phyloP scores from a whole-genome alignment of 2,888 invertebrate species.

The Apotomis turbidana region DNA sequence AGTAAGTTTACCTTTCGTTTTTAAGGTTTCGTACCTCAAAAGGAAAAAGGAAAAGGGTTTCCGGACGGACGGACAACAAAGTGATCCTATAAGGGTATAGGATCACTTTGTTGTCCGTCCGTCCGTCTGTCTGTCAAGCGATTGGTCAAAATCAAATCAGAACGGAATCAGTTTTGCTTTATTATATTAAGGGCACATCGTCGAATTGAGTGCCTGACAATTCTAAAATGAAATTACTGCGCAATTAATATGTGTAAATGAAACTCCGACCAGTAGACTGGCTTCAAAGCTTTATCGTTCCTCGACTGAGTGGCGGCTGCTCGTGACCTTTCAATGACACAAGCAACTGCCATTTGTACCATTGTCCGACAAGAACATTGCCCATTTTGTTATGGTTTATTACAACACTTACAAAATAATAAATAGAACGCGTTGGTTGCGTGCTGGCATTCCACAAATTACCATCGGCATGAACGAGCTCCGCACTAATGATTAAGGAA shows the following conservation, averaged over 20 bases:
- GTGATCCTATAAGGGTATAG: no score
- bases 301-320: slow-evolving; percentile 1
- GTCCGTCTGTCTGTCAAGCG: no score
- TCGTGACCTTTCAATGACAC: slow-evolving; percentile 24
- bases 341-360: slow-evolving; percentile 27
- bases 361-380: slow-evolving; percentile 31
- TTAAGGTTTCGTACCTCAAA: no score
- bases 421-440: slow-evolving; percentile 52
- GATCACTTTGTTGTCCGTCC: no score
- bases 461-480: slow-evolving; percentile 56
- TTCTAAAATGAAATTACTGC: neutral
- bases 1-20: no score
- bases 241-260: slow-evolving; percentile 7
- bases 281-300: slow-evolving; percentile 21
- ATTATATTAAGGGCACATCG: neutral
- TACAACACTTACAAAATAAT: slow-evolving; percentile 41
- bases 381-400: slow-evolving; percentile 39
- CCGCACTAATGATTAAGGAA: slow-evolving; percentile 61
- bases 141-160: neutral
- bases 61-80: no score
- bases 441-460: slow-evolving; percentile 61
- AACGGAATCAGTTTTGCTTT: neutral
- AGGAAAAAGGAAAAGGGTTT: no score
- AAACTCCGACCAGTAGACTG: neutral
- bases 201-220: slow-evolving; percentile 7